Conservation (phyloP, 1,140 invertebrate species). For the Ephestia elutella region DNA sequence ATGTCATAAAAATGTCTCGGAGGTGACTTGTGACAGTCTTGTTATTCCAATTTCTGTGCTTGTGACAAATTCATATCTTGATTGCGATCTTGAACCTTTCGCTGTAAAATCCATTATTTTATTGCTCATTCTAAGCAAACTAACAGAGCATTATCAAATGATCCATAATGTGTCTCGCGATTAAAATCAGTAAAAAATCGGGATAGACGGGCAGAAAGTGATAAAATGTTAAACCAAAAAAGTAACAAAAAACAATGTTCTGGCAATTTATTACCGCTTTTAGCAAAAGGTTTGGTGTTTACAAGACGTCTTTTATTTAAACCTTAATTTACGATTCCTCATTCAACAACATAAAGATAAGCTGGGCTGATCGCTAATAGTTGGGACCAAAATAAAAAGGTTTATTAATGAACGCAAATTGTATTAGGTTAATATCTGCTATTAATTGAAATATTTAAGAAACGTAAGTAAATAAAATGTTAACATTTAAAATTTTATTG, state of each 20-base stretch:
- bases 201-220: constrained; percentile 30
- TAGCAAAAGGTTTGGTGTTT: constrained; percentile 64
- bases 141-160: neutral
- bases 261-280: constrained; percentile 59
- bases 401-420: constrained; percentile 21
- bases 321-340: constrained; percentile 60
- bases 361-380: constrained; percentile 30
- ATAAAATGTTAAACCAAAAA: constrained; percentile 37
- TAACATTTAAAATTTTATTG: too few relatives aligned
- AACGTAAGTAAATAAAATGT: neutral
- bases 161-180: constrained; percentile 5
- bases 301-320: constrained; percentile 64
- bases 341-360: constrained; percentile 47
- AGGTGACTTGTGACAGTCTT: too few relatives aligned
- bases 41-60: too few relatives aligned
- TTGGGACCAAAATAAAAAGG: constrained; percentile 20
- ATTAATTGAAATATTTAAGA: neutral
- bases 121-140: neutral
- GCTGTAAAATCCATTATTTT: too few relatives aligned
- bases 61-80: too few relatives aligned
- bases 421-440: neutral
- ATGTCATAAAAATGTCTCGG: too few relatives aligned
- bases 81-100: too few relatives aligned
- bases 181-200: constrained; percentile 19
- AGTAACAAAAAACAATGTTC: constrained; percentile 34